phyloP scores from a whole-genome alignment of 2,113 vertebrate species.

The Dicerorhinus sumatrensis region DNA sequence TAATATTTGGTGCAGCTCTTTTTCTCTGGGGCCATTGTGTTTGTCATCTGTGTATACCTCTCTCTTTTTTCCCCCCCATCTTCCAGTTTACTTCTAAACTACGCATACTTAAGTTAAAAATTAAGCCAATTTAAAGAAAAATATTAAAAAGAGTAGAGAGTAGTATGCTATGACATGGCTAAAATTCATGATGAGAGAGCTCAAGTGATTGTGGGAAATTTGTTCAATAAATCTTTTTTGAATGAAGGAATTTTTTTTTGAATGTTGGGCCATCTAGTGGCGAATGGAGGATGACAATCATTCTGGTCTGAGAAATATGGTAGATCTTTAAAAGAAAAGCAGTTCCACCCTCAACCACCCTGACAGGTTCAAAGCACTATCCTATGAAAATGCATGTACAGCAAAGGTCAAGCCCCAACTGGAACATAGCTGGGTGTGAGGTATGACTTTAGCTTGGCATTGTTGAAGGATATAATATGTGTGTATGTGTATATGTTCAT shows the following conservation, averaged over 20 bases:
- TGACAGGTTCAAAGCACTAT: slow-evolving; percentile 46
- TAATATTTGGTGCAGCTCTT: slow-evolving; percentile 4
- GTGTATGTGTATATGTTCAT: not conserved
- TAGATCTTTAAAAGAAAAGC: not conserved
- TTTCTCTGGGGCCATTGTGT: not conserved
- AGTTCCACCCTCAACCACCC: not conserved
- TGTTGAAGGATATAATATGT: not conserved
- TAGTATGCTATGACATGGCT: not conserved
- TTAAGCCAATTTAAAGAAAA: slow-evolving; percentile 20
- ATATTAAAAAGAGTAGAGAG: not conserved
- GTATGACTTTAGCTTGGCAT: not conserved
- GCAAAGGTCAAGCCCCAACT: not conserved
- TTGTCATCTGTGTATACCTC: not conserved
- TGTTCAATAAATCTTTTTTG: not conserved
- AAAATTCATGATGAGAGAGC: not conserved
- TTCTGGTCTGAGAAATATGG: not conserved
- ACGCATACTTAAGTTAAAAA: not conserved
- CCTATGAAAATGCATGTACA: not conserved
- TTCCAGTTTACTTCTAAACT: slow-evolving; percentile 47
- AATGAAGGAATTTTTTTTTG: not conserved
- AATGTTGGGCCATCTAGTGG: slow-evolving; percentile 77
- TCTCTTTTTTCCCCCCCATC: not conserved
- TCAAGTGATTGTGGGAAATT: not conserved
- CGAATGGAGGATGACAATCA: not conserved
- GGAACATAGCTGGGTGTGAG: not conserved